Evolutionary conservation across 2,797 vertebrate species (phyloP).

Genomic region (Lepus oiostolus): DNA sequence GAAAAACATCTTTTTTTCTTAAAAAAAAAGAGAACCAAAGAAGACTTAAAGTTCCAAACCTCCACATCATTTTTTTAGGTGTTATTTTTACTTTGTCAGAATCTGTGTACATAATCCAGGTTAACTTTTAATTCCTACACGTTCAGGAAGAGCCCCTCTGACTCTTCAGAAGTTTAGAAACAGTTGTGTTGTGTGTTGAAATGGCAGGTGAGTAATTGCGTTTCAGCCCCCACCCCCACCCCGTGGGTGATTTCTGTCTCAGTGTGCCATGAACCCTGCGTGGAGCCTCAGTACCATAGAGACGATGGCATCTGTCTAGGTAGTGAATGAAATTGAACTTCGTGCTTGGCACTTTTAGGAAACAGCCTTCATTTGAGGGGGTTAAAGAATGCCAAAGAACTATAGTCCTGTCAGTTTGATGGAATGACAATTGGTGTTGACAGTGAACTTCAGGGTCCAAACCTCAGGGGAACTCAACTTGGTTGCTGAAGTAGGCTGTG

Average conservation of each 20-base stretch:
- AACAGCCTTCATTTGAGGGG: constrained; percentile 43
- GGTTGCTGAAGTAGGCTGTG: constrained; percentile 69
- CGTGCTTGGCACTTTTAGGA: constrained; percentile 64
- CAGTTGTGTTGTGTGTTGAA: constrained; percentile 73
- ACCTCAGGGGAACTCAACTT: constrained; percentile 76
- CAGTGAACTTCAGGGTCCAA: constrained; percentile 75
- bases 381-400: constrained; percentile 76
- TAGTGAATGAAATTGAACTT: constrained; percentile 76
- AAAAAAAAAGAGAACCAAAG: constrained; percentile 10
- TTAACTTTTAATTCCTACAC: constrained; percentile 51
- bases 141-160: constrained; percentile 48
- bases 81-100: constrained; percentile 61
- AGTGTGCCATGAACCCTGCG: constrained; percentile 83
- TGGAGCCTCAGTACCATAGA: constrained; percentile 74
- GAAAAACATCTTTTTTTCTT: not conserved
- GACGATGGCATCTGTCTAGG: constrained; percentile 74
- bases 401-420: constrained; percentile 68
- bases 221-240: constrained; percentile 63
- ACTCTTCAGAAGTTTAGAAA: constrained; percentile 73
- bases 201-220: constrained; percentile 70
- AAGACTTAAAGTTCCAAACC: constrained; percentile 64
- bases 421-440: constrained; percentile 75
- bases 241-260: constrained; percentile 76
- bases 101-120: constrained; percentile 13
- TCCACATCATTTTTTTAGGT: constrained; percentile 40